Evolutionary conservation across 2,797 vertebrate genomes (phyloP), one percentile per base, ranked within the genome.

Genomic region (Xenentodon cancila): DNA sequence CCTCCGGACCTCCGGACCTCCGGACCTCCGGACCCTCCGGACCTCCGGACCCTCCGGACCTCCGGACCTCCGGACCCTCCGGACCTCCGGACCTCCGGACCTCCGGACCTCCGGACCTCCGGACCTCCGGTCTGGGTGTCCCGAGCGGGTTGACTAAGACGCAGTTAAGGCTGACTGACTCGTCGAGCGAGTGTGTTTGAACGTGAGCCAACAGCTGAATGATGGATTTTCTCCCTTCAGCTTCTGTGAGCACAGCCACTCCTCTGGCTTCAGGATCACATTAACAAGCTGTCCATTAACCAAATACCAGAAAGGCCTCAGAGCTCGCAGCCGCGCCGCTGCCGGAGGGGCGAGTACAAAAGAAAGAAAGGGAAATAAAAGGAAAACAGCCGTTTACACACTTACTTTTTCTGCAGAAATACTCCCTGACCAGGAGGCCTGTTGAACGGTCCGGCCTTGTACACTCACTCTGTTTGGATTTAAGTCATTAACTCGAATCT

Each of bases 271-370:
- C 79, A 80, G 71, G 81, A 78, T 84, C 80, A 74, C 80, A 85
- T 89, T 88, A 85, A 88, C 82, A 82, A 78, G 81, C 84, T 71
- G 75, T 69, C 67, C 84, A 84, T 84, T 86, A 74, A 83, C 64
- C 84, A 81, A 88, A 89, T 87, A 81, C 84, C 77, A 89, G 90
- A 81, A 71, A 82, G 79, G 64, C 74, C 72, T 82, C 73, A 80
- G 88, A 86, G 80, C 87, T 78, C 73, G 65, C 51, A 63, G 57
- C 51, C 25, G 2, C 25, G 17, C 37, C 20, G 17, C 43, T 17
- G 20, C 37, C 1, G 44, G 17, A 2, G 17, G n/a, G 22, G 27
- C 42, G 12, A 32, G 11, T 49, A 16, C 21, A 22, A 25, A 7
- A 25, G 25, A 37, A 11, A 37, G 30, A 32, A 8, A 7, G 9